Evolutionary conservation across 2,888 invertebrate genomes (phyloP), one percentile per base, ranked within the genome.

Genomic region (Dendrolimus pini): DNA sequence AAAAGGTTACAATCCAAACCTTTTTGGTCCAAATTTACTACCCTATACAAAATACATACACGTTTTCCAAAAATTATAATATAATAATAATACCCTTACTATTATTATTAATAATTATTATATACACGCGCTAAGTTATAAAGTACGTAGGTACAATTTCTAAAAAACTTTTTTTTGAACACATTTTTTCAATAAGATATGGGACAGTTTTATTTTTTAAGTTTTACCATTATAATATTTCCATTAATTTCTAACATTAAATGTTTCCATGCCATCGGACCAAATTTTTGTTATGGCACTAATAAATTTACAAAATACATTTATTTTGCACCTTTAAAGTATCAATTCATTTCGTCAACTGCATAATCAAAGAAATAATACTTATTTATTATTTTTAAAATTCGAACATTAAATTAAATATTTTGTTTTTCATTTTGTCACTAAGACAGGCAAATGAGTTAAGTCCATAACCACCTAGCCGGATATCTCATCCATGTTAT

Each of bases 181-280:
- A 89, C 89, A 89, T 89, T 87, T 47, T 47, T 84, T 83, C 70
- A 83, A 83, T 87, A 85, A 88, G 87, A 88, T 88, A 87, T 85
- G 87, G 83, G 84, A 81, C 76, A 77, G 73, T 71, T 77, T 75
- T 70, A 69, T 69, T 71, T 64, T 66, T 61, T 61, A 52, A 18
- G 30, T 54, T n/a, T 42, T 53, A 41, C 47, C 47, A 47, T 47
- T 47, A 53, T 54, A 41, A 42, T 54, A 55, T 54, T 55, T 53
- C 57, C 14, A 57, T 41, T 18, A 53, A 58, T 57, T n/a, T 10
- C 41, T 61, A 61, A 73, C 61, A 72, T 72, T 73, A 74, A 70
- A 69, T 77, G 76, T 72, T 12, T 69, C 70, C 57, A 69, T 65
- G 74, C 74, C 74, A 68, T 61, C 60, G 54, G 60, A 64, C 67